Percentiles rank a stretch among this genome's conserved stretches.
Conservation (phyloP, 92 coral and sea anemone genomes). For the Parazoanthus darwini region DNA sequence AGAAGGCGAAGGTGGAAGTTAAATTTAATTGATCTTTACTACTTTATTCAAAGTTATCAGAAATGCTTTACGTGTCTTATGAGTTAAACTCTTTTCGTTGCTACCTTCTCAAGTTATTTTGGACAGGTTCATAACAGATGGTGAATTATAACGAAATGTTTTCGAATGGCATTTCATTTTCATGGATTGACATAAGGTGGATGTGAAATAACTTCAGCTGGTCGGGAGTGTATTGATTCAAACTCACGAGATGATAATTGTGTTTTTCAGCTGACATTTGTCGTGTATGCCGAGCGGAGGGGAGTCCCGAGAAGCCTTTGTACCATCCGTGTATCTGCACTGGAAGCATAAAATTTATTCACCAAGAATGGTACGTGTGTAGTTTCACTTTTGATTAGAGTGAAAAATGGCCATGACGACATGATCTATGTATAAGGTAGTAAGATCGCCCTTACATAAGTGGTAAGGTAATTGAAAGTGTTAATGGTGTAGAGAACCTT, state of each 20-base stretch:
- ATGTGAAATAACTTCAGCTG: not conserved
- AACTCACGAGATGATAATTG: not conserved
- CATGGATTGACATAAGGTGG: not conserved
- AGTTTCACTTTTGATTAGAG: too few species aligned
- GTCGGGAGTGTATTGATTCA: not conserved
- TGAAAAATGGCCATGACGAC: not conserved
- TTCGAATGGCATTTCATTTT: not conserved
- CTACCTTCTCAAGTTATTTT: not conserved
- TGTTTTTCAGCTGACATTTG: conserved; percentile 80
- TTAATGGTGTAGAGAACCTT: too few species aligned
- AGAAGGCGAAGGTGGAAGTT: conserved; percentile 49
- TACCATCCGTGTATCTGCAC: conserved; percentile 98
- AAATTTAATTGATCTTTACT: not conserved
- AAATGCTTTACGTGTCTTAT: not conserved
- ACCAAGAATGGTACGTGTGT: conserved; percentile 91
- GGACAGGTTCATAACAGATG: not conserved
- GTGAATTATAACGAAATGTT: not conserved
- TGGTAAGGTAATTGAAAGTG: too few species aligned
- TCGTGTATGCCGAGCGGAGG: conserved; percentile 98
- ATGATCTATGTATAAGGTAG: not conserved
- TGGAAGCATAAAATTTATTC: conserved; percentile 94
- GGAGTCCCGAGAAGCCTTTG: conserved; percentile 86
- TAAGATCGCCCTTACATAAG: not conserved
- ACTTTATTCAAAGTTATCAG: not conserved
- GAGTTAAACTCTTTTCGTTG: not conserved